Evolutionary conservation across 2,113 vertebrate genomes (phyloP).

Genomic region (Otocyon megalotis): DNA sequence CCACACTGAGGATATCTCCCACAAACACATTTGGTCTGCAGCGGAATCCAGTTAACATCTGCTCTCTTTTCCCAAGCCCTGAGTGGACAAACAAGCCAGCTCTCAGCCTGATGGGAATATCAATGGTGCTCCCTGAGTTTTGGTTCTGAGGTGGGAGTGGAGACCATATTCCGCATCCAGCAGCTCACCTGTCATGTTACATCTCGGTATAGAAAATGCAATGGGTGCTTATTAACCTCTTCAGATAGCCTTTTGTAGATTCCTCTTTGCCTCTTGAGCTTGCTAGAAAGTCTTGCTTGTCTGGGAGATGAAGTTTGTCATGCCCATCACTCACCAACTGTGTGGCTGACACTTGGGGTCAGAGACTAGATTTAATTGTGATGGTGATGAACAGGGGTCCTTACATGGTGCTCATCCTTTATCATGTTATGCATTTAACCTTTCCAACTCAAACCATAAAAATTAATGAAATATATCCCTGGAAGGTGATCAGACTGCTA

Average conservation of each 20-base stretch:
- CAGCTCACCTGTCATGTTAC: too few species aligned
- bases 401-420: background rate
- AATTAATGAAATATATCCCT: background rate
- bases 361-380: background rate
- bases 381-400: background rate
- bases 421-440: background rate
- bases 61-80: background rate
- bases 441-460: background rate
- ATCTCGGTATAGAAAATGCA: background rate
- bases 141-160: background rate
- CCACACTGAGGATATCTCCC: background rate
- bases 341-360: background rate
- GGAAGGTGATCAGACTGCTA: background rate
- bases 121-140: fast-evolving
- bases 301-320: background rate
- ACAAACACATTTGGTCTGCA: background rate
- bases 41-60: background rate
- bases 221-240: background rate
- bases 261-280: background rate
- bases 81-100: background rate
- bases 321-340: background rate
- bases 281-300: background rate
- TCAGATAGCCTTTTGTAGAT: background rate
- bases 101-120: background rate
- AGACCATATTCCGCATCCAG: fast-evolving